Evolutionary conservation across 2,888 invertebrate genomes (phyloP).

Genomic region (Slavum lentiscoides): DNA sequence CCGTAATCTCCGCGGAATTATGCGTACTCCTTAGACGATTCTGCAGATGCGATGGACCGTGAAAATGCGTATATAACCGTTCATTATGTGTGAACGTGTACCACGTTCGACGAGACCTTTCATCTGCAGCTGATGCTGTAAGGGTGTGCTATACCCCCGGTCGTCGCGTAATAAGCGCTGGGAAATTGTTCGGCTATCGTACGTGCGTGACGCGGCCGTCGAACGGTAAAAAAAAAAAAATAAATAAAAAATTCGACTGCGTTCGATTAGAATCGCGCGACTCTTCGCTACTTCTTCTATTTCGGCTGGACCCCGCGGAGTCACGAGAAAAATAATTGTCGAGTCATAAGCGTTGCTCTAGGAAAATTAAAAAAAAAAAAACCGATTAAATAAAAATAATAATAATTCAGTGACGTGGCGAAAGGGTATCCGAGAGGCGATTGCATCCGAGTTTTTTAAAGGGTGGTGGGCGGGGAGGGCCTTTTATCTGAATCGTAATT

Average conservation of each 20-base stretch:
- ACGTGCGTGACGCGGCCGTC: background rate
- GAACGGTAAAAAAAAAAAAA: background rate
- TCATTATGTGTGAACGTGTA: constrained; percentile 26
- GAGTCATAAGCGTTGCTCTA: background rate
- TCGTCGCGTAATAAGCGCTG: background rate
- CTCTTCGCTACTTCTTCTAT: background rate
- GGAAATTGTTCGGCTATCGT: constrained; percentile 14
- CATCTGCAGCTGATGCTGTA: background rate
- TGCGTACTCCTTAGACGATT: background rate
- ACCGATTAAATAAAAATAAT: background rate
- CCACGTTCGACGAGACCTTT: constrained; percentile 2
- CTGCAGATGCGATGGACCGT: constrained; percentile 4
- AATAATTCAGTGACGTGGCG: too few relatives aligned
- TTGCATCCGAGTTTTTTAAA: too few relatives aligned
- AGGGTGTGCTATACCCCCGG: background rate
- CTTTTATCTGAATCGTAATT: too few relatives aligned
- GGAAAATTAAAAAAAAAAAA: background rate
- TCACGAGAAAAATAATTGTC: background rate
- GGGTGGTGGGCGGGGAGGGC: too few relatives aligned
- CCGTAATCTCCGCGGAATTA: too few relatives aligned
- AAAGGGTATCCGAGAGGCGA: too few relatives aligned
- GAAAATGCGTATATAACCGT: background rate
- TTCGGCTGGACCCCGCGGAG: background rate
- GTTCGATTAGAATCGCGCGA: background rate
- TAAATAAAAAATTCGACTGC: too few relatives aligned